These are phyloP conservation scores for Clistopyga incitator DNA, from an alignment of 2,888 invertebrate genomes.

Conservation along the genomic window DNA sequence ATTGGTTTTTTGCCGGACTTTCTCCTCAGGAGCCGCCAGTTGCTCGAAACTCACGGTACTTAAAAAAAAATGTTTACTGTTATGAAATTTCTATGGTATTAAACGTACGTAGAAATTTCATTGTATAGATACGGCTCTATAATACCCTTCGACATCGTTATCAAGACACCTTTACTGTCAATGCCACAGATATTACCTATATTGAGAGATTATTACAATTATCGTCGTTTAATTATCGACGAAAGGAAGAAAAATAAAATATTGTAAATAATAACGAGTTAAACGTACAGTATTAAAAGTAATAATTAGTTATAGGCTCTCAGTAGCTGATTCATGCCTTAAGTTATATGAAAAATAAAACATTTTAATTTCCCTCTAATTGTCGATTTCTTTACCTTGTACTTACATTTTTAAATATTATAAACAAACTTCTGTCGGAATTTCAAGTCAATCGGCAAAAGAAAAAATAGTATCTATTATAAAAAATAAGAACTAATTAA, in stretches of 20 bases:
- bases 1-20: too few species aligned
- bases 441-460: too few species aligned
- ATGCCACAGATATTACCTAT: constrained; percentile 76
- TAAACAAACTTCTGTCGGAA: too few species aligned
- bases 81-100: constrained; percentile 62
- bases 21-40: constrained; percentile 36
- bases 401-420: too few species aligned
- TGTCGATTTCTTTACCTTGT: too few species aligned
- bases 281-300: constrained; percentile 83
- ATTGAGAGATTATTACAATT: constrained; percentile 77
- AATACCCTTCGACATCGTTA: constrained; percentile 61
- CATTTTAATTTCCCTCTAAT: constrained; percentile 77
- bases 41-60: constrained; percentile 69
- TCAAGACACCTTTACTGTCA: constrained; percentile 69
- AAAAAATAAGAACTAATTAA: too few species aligned
- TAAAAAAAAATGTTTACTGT: constrained; percentile 62
- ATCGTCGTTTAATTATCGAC: constrained; percentile 74
- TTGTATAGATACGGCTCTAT: constrained; percentile 55
- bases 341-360: constrained; percentile 77
- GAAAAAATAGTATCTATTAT: too few species aligned
- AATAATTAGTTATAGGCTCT: constrained; percentile 79
- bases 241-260: constrained; percentile 60
- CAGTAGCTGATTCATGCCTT: constrained; percentile 79
- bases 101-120: constrained; percentile 42
- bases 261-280: constrained; percentile 82